Conservation (phyloP, 2,888 invertebrate genomes). For the Eutolmus rufibarbis region DNA sequence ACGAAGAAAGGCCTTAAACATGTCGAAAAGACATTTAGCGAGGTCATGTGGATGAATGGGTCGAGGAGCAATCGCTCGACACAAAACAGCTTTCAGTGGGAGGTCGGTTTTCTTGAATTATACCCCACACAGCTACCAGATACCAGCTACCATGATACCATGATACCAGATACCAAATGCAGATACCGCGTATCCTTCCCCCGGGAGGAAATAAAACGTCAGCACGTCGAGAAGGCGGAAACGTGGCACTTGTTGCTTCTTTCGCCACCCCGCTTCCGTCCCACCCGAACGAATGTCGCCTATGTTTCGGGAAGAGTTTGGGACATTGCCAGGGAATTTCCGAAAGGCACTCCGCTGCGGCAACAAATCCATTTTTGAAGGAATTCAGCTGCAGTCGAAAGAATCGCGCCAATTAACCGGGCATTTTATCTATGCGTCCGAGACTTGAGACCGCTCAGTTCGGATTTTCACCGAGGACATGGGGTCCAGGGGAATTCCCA, state of each 20-base stretch:
- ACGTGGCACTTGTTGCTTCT: conserved; percentile 44
- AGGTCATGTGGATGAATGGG: not conserved
- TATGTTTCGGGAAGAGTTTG: not conserved
- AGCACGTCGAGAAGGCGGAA: conserved; percentile 36
- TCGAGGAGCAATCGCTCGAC: not conserved
- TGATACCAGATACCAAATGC: not conserved
- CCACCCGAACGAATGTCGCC: not conserved
- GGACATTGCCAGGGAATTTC: not conserved
- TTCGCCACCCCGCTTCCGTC: not conserved
- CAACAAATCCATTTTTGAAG: not conserved
- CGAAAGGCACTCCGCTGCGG: not conserved
- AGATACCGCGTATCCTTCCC: not conserved
- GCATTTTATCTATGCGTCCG: not conserved
- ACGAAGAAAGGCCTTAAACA: not conserved
- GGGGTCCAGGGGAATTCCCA: not conserved
- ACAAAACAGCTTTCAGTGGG: not conserved
- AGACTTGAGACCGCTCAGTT: not conserved
- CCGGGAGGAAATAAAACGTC: conserved; percentile 42
- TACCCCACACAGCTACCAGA: not conserved
- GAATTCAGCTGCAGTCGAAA: not conserved
- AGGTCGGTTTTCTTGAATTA: not conserved
- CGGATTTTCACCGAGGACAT: not conserved
- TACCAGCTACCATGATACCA: not conserved
- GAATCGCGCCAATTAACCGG: not conserved
- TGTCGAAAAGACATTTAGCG: not conserved